Conservation (phyloP, 2,797 vertebrate genomes). For the Graptemys geographica region DNA sequence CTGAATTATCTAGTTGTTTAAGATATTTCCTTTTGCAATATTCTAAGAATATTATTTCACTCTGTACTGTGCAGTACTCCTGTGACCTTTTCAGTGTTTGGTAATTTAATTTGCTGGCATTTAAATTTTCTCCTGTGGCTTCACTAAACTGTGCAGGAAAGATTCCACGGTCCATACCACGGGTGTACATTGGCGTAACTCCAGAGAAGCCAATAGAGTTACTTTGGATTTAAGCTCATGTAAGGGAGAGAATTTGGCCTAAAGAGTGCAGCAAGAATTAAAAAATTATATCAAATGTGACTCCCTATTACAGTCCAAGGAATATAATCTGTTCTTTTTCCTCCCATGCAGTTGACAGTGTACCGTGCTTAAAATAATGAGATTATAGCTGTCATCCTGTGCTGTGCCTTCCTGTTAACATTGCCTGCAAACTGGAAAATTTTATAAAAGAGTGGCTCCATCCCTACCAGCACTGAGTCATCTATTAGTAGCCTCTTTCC, state of each 20-base stretch:
- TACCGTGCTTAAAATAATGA: constrained; percentile 39
- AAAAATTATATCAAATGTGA: constrained; percentile 56
- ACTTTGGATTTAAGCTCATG: neutral
- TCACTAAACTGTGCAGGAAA: constrained; percentile 64
- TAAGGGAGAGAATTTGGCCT: neutral
- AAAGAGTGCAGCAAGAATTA: constrained; percentile 55
- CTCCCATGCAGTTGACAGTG: neutral
- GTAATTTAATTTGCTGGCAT: constrained; percentile 64
- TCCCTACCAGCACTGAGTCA: neutral
- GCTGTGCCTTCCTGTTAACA: neutral
- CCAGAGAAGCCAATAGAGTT: neutral
- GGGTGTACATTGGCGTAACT: neutral
- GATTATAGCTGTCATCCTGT: constrained; percentile 32
- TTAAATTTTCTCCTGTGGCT: constrained; percentile 66
- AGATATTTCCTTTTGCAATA: neutral
- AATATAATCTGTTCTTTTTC: neutral
- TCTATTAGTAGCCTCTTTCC: neutral
- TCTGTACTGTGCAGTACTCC: neutral
- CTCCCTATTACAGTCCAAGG: constrained; percentile 14
- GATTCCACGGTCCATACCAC: neutral
- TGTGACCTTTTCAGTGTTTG: neutral
- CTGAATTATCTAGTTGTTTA: neutral
- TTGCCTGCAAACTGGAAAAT: neutral
- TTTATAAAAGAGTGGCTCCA: neutral
- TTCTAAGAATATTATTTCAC: neutral